phyloP scores from a whole-genome alignment of 2,888 invertebrate species.

The Pterostichus niger region DNA sequence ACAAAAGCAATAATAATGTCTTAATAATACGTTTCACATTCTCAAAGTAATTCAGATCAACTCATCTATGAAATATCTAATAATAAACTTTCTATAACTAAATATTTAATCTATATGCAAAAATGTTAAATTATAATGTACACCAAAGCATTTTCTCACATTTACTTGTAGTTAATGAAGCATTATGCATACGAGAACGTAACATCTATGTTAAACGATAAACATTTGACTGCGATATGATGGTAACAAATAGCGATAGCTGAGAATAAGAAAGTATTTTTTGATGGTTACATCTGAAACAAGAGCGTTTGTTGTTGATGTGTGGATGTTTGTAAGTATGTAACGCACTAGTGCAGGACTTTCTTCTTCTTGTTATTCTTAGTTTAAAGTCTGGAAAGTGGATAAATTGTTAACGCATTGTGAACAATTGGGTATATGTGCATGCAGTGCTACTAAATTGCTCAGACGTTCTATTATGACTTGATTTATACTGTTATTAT shows the following conservation, averaged over 20 bases:
- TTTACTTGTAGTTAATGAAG: neutral
- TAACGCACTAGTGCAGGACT: slow-evolving; percentile 1
- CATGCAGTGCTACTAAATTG: neutral
- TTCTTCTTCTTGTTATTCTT: slow-evolving; percentile 8
- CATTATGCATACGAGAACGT: slow-evolving; percentile 12
- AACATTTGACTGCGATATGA: neutral
- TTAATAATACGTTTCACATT: slow-evolving; percentile 40
- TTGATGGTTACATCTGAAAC: neutral
- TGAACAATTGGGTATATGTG: slow-evolving; percentile 22
- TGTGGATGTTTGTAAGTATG: neutral
- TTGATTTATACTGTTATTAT: neutral
- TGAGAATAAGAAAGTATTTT: slow-evolving; percentile 17
- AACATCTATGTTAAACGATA: neutral
- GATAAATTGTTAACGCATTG: slow-evolving; percentile 30
- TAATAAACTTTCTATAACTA: slow-evolving; percentile 37
- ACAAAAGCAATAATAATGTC: neutral
- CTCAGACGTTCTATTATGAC: neutral
- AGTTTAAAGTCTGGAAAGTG: neutral
- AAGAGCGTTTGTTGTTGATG: neutral
- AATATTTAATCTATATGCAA: slow-evolving; percentile 47
- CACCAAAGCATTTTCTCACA: slow-evolving; percentile 30
- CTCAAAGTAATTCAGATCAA: slow-evolving; percentile 25
- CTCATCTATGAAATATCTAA: slow-evolving; percentile 48
- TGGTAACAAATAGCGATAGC: neutral
- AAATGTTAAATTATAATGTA: neutral